Conservation (phyloP, 2,797 vertebrate species). For the Kryptolebias ocellatus region DNA sequence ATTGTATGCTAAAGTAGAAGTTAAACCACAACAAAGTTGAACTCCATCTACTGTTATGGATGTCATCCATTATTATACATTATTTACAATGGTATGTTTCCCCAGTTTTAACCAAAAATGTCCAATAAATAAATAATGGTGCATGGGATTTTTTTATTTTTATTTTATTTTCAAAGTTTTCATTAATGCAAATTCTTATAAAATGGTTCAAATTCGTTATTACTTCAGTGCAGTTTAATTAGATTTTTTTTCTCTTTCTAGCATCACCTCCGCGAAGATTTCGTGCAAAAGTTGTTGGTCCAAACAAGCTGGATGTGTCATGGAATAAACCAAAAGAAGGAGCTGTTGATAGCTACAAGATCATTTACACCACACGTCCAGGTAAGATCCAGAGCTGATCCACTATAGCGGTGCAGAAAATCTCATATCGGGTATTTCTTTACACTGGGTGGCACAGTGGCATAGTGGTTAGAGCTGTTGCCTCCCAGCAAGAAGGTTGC, state of each 20-base stretch:
- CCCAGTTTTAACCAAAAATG: background rate
- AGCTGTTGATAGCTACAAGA: slow-evolving; percentile 88
- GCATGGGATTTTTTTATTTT: slow-evolving; percentile 28
- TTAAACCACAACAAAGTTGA: slow-evolving; percentile 25
- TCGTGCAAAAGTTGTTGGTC: slow-evolving; percentile 85
- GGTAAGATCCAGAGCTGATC: slow-evolving; percentile 75
- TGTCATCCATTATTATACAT: slow-evolving; percentile 17
- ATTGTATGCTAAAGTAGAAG: background rate
- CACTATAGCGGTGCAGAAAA: background rate
- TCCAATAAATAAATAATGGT: background rate
- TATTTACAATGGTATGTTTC: slow-evolving; percentile 2
- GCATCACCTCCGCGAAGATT: slow-evolving; percentile 89
- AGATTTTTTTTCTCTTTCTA: slow-evolving; percentile 64
- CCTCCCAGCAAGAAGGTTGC: too few relatives aligned
- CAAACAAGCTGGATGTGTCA: slow-evolving; percentile 86
- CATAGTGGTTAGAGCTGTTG: too few relatives aligned
- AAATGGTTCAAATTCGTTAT: background rate
- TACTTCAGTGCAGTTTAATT: background rate
- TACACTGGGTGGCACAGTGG: too few relatives aligned
- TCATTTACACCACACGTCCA: slow-evolving; percentile 86
- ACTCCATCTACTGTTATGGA: slow-evolving; percentile 44
- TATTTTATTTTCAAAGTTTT: background rate
- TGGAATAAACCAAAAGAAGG: slow-evolving; percentile 94
- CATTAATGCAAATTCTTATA: slow-evolving; percentile 7
- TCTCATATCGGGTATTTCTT: background rate